Base-by-base conservation (phyloP, 2,888 invertebrate species). In the Epistrophe eligans region DNA sequence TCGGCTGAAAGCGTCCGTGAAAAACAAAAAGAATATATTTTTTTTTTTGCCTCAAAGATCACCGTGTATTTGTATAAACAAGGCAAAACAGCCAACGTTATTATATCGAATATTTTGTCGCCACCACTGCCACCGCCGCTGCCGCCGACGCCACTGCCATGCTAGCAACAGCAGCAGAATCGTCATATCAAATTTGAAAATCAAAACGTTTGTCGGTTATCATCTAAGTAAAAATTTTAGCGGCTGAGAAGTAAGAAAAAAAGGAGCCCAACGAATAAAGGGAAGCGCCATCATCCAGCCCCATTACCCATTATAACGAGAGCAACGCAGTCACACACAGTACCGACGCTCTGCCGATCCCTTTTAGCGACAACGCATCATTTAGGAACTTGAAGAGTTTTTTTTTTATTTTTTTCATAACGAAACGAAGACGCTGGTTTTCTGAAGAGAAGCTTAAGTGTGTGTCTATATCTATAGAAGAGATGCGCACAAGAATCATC, bases 191-290 rank as follows among this genome's bases (percentile, higher is more conserved):
- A 83, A 87, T 87, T 87, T 83, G 60, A 66, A 87, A 87, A 87
- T 87, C 87, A 87, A 35, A 35, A 79, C 87, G 79, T 87, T 87
- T 87, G 87, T 79, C 87, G 87, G 87, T 87, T 87, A 87, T 83
- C 79, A 87, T 87, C 87, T 87, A 72, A 87, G 83, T 50, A 38
- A 70, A 48, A 64, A 52, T 82, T 76, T 76, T 66, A 62, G 40
- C 62, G 40, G 62, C 24, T 40, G 15, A 71, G 71, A 67, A 79
- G 72, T 40, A 76, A 66, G 62, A 24, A 73, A 50, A 40, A 28
- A 60, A 60, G 70, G 55, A 67, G 67, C 50, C 13, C 40, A 70
- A 57, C 60, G 79, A 66, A 83, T 83, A 82, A 87, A 83, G 83
- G 79, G 83, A 83, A 87, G 87, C 87, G 87, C 87, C 87, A 87